Evolutionary conservation across 1,140 invertebrate genomes (phyloP).

Genomic region (Centruroides sculpturatus): DNA sequence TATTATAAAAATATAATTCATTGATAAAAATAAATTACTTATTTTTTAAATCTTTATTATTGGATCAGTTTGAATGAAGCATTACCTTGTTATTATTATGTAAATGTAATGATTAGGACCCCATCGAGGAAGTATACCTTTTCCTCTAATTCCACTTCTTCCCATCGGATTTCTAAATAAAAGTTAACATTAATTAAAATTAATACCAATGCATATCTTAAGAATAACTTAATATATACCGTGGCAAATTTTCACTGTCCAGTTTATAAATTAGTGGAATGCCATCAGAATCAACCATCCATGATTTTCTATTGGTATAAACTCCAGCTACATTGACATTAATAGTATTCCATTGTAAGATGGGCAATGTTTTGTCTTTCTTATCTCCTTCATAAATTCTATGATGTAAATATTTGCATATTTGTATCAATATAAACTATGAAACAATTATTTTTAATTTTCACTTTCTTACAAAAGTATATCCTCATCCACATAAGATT

Average conservation of each 20-base stretch:
- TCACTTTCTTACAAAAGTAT: constrained; percentile 23
- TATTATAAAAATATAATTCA: no score
- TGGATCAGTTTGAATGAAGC: no score
- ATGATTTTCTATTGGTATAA: constrained; percentile 20
- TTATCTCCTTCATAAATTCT: not conserved
- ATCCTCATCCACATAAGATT: constrained; percentile 29
- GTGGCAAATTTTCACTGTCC: constrained; percentile 20
- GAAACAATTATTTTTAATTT: no score
- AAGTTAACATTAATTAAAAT: not conserved
- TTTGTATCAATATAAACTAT: no score
- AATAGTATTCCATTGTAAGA: constrained; percentile 21
- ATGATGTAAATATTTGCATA: no score
- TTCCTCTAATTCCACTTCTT: constrained; percentile 31
- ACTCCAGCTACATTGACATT: constrained; percentile 21
- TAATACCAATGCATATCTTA: not conserved
- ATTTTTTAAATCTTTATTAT: no score
- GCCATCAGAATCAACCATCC: constrained; percentile 16
- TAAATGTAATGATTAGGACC: constrained; percentile 34
- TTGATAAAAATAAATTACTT: no score
- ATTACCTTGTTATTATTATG: constrained; percentile 24
- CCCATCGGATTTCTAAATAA: constrained; percentile 28
- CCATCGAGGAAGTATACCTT: constrained; percentile 30
- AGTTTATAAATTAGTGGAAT: constrained; percentile 16
- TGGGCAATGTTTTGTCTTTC: constrained; percentile 9
- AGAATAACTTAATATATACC: constrained; percentile 8